Percentiles rank a stretch among this genome's conserved stretches.
phyloP scores from a whole-genome alignment of 2,797 vertebrate species.

The Halcyon chelicuti region DNA sequence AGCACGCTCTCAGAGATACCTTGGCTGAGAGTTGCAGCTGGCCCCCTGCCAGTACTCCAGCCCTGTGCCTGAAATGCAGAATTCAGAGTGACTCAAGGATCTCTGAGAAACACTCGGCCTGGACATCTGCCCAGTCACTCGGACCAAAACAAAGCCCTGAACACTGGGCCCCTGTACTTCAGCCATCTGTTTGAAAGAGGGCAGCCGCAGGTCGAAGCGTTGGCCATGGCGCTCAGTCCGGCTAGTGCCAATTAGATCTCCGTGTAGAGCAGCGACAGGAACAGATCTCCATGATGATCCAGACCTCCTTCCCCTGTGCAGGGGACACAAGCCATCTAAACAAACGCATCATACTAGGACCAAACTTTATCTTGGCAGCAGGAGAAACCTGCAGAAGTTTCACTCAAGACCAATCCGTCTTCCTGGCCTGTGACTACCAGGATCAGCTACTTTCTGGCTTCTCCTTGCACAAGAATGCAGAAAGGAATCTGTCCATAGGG shows the following conservation, averaged over 20 bases:
- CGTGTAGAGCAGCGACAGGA: neutral
- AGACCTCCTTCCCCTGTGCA: neutral
- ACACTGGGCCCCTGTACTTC: neutral
- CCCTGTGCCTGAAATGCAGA: neutral
- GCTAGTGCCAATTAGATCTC: neutral
- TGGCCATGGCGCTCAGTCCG: neutral
- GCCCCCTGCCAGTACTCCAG: neutral
- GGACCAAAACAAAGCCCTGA: constrained; percentile 39
- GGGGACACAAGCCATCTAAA: neutral
- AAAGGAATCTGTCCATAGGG: constrained; percentile 7
- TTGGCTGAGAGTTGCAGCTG: constrained; percentile 6
- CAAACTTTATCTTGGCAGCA: neutral
- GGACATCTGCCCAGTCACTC: constrained; percentile 9
- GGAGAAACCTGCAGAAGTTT: neutral
- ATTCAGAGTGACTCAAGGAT: neutral
- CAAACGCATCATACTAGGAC: rapidly evolving
- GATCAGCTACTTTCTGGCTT: neutral
- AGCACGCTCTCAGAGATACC: neutral
- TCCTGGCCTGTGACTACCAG: neutral
- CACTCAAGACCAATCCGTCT: neutral
- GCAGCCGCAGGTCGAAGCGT: neutral
- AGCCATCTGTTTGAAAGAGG: neutral
- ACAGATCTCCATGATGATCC: neutral
- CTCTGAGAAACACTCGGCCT: constrained; percentile 7
- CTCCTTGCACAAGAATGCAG: neutral